Evolutionary conservation across 92 coral and sea anemone genomes (phyloP), one percentile per base, ranked within the genome.

Genomic region (Hydrozoanthus gracilis): DNA sequence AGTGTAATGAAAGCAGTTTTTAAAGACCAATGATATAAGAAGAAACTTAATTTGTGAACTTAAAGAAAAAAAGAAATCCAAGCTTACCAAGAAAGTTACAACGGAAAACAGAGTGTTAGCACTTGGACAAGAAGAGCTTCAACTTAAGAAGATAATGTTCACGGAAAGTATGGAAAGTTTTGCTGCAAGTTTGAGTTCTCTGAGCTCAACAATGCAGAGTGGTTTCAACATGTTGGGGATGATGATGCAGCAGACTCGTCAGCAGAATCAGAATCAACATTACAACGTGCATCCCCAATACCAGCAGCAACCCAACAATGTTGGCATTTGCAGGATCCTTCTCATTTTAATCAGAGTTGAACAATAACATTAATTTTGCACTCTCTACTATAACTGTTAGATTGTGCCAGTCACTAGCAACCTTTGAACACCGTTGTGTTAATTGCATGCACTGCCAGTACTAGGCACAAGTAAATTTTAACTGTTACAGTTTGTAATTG

Each of bases 271-370:
- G 0, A 72, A 73, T 73, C 78, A 73, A 4, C 51, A 20, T 16
- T 75, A 86, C 74, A 75, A 75, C 88, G 76, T 55, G 16, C 82
- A 86, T 44, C 73, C 88, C 83, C 88, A 86, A 75, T 75, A 86
- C 76, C 88, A 86, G 83, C 88, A 73, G 82, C 82, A 73, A 73
- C 62, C 73, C 80, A 71, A 60, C 58, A 52, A 54, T 46, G 61
- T 15, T 85, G 87, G 77, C 68, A 84, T 17, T 86, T 86, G 82
- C 83, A 86, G 82, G 82, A 86, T 86, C 60, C 88, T 85, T 85
- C 88, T 85, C 51, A 85, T 85, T 85, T 18, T 35, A 8, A 85
- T 85, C 4, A 85, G 50, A 6, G 82, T 85, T 72, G 44, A 82
- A 82, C 76, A 82, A 64, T 46, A 48, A 65, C 62, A 51, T 69